Evolutionary conservation across 2,113 vertebrate genomes (phyloP).

Genomic region (Etia nguti): DNA sequence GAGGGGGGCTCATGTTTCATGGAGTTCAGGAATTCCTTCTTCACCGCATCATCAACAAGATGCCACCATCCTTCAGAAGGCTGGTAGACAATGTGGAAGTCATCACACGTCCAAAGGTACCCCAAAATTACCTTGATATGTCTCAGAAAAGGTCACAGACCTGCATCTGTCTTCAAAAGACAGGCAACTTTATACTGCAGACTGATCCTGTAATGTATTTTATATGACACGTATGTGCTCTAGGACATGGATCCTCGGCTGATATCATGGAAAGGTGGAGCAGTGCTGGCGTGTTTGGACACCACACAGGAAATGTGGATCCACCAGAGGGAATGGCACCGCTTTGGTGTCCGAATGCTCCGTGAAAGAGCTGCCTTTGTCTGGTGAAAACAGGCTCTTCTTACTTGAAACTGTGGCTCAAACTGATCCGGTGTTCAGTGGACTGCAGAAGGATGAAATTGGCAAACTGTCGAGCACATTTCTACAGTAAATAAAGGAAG

Average conservation of each 20-base stretch:
- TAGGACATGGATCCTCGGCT: constrained; percentile 94
- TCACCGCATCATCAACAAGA: constrained; percentile 97
- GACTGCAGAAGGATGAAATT: not conserved
- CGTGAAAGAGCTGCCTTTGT: constrained; percentile 92
- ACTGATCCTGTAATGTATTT: not conserved
- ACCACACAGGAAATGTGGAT: constrained; percentile 98
- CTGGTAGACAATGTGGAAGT: constrained; percentile 97
- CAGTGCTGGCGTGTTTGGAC: constrained; percentile 91
- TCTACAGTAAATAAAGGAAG: not conserved
- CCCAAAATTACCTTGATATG: not conserved
- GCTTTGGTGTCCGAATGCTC: constrained; percentile 92
- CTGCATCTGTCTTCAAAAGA: not conserved
- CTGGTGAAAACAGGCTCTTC: constrained; percentile 73
- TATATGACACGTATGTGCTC: not conserved
- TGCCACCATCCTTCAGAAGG: constrained; percentile 96
- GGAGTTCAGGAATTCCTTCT: constrained; percentile 94
- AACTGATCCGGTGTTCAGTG: not conserved
- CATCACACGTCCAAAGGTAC: constrained; percentile 94
- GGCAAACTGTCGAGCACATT: not conserved
- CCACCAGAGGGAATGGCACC: constrained; percentile 92
- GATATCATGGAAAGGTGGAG: constrained; percentile 94
- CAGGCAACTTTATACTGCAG: not conserved
- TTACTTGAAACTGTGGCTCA: not conserved
- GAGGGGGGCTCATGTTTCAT: constrained; percentile 93
- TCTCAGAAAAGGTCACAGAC: not conserved